phyloP scores from a whole-genome alignment of 2,888 invertebrate species.

The Carabus problematicus region DNA sequence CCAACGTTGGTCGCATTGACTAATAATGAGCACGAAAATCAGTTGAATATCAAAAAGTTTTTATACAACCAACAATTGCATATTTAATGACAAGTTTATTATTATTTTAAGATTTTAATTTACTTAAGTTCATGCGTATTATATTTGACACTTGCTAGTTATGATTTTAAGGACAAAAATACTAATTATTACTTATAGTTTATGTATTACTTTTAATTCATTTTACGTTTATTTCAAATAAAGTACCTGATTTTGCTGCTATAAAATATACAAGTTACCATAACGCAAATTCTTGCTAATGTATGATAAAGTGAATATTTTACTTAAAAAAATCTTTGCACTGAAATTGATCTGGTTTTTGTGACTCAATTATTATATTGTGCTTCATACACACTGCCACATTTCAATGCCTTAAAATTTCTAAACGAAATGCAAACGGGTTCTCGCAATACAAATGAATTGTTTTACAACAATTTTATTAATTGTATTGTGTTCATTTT shows the following conservation, averaged over 20 bases:
- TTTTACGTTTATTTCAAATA: neutral
- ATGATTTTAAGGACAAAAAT: neutral
- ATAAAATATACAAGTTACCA: neutral
- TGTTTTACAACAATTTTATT: neutral
- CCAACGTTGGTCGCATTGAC: no score
- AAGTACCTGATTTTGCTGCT: neutral
- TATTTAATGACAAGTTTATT: neutral
- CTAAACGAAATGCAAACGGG: constrained; percentile 16
- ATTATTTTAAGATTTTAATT: neutral
- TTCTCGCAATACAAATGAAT: constrained; percentile 7
- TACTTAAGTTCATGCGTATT: neutral
- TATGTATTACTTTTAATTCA: neutral
- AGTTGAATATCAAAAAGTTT: neutral
- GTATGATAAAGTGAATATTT: no score
- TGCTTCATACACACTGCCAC: constrained; percentile 36
- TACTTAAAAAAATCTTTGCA: no score
- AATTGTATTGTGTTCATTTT: constrained; percentile 6
- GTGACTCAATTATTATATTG: constrained; percentile 1
- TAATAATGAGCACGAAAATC: neutral
- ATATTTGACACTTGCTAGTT: no score
- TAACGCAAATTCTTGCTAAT: neutral
- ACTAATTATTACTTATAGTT: neutral
- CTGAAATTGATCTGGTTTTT: no score
- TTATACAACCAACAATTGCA: no score
- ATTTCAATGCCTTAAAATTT: constrained; percentile 35